Conservation (phyloP, 2,888 invertebrate species). For the Acholoe squamosa region DNA sequence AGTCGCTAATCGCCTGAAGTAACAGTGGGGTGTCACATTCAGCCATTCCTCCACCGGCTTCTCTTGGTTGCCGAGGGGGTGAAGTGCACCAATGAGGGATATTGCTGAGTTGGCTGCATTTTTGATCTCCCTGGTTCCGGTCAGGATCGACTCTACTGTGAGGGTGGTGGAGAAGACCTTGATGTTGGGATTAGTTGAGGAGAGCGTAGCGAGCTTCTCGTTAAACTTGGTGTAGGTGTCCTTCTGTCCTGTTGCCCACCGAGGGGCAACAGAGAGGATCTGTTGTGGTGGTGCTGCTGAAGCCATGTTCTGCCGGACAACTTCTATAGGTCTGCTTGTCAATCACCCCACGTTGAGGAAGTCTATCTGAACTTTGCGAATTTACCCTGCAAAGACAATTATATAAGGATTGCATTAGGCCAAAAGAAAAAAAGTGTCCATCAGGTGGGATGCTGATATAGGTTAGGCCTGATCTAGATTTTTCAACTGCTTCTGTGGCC, state of each 20-base stretch:
- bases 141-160: neutral
- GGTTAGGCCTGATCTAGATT: no score
- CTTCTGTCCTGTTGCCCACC: neutral
- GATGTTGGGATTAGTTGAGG: neutral
- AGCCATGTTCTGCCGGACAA: no score
- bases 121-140: neutral
- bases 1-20: neutral
- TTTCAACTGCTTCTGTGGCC: no score
- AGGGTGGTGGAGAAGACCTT: neutral
- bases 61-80: neutral
- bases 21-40: conserved; percentile 18
- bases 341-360: no score
- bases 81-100: neutral
- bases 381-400: no score
- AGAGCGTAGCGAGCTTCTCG: neutral
- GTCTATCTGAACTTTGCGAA: no score
- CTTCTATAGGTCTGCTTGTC: no score
- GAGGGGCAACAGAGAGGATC: neutral
- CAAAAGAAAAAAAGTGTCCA: no score
- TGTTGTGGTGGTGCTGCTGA: neutral
- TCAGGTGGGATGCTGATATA: no score
- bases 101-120: neutral
- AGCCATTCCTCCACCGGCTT: neutral
- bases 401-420: no score
- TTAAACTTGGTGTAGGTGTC: neutral